Evolutionary conservation across 2,888 invertebrate species (phyloP), one percentile per base, ranked within the genome.

Genomic region (Plusia festucae): DNA sequence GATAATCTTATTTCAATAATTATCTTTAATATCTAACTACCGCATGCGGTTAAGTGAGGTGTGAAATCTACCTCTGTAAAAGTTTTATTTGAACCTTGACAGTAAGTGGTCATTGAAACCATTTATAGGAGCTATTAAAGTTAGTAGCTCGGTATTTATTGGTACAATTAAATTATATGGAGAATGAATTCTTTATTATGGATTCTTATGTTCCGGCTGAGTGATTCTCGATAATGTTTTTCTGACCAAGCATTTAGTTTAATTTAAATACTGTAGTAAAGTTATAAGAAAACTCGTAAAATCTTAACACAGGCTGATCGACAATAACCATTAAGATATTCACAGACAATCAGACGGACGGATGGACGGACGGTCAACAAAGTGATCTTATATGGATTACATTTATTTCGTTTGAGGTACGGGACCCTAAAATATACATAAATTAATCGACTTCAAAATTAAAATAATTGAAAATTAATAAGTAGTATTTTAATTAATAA

Each of bases 1-100:
- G 24, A 24, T 8, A 20, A 44, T 13, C n/a, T 27, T n/a, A 57
- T 57, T 44, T 24, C 46, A 68, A 69, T 32, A 20, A 57, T 53
- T 57, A 62, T 1, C 16, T 46, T 44, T 24, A 40, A 24, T 51
- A 22, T n/a, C 7, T 20, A 44, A 40, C 49, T 62, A 63, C 64
- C 70, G 76, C 57, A 40, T 49, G 2, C 16, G 16, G 0, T 15
- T 24, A 24, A 56, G 15, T 60, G 30, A 56, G n/a, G 34, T 40
- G 55, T 53, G 7, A 8, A 52, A 15, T 18, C 44, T 40, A 20
- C 9, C 40, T 13, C 16, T 34, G 15, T 46, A 53, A 40, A 56
- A 32, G 4, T 30, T 56, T 60, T 11, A 27, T 49, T 56, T 5
- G 15, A 40, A 8, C 18, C 51, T 52, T 52, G 24, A 15, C 30